Percentiles rank a stretch among this genome's conserved stretches.
phyloP scores from a whole-genome alignment of 2,888 invertebrate genomes.

The Fragum sueziense region DNA sequence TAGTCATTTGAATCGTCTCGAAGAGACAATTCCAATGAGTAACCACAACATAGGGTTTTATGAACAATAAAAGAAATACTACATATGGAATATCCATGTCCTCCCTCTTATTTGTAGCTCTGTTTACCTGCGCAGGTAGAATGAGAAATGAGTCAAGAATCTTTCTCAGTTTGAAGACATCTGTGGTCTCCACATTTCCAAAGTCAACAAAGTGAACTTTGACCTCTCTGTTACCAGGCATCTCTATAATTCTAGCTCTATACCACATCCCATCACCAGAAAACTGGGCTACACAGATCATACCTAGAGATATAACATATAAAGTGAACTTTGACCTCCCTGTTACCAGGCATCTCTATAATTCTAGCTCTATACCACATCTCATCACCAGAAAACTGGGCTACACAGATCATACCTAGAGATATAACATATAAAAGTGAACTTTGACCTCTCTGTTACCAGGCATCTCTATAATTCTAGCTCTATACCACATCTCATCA shows the following conservation, averaged over 20 bases:
- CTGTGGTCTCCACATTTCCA: slow-evolving; percentile 84
- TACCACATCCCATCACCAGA: slow-evolving; percentile 88
- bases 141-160: slow-evolving; percentile 70
- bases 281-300: slow-evolving; percentile 87
- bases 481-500: slow-evolving; percentile 89
- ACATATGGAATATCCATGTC: too few species aligned
- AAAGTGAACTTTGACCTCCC: slow-evolving; percentile 85
- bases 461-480: slow-evolving; percentile 84
- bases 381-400: slow-evolving; percentile 86
- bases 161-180: slow-evolving; percentile 84
- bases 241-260: slow-evolving; percentile 85
- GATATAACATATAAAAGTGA: slow-evolving; percentile 81
- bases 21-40: too few species aligned
- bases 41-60: too few species aligned
- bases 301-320: slow-evolving; percentile 84
- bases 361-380: slow-evolving; percentile 88
- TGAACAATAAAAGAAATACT: too few species aligned
- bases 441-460: slow-evolving; percentile 84
- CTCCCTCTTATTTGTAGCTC: too few species aligned
- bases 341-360: slow-evolving; percentile 82
- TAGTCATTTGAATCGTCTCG: too few species aligned
- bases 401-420: slow-evolving; percentile 87
- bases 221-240: slow-evolving; percentile 84
- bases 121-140: slow-evolving; percentile 71
- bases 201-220: slow-evolving; percentile 87